A percentile compares a stretch with the other conserved stretches of the same genome.
These are phyloP conservation scores for Morone saxatilis DNA, from an alignment of 2,113 vertebrate species.

Conservation along the genomic window DNA sequence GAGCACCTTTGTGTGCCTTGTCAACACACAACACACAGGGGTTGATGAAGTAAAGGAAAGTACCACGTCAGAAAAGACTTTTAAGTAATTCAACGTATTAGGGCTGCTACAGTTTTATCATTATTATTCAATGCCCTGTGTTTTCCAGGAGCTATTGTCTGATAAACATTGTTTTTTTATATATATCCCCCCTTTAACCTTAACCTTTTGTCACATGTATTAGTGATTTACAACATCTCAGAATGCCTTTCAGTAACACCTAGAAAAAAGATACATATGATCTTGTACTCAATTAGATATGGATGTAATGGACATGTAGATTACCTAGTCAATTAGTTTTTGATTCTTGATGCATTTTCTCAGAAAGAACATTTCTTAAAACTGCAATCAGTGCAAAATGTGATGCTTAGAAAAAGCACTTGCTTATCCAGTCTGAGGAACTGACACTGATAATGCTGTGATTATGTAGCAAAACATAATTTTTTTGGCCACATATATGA, in stretches of 20 bases:
- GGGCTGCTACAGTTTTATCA: neutral
- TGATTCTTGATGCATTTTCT: neutral
- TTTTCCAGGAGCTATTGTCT: neutral
- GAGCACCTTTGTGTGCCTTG: conserved; percentile 41
- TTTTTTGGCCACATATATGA: neutral
- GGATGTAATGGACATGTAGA: neutral
- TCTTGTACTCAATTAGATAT: neutral
- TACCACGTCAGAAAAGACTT: neutral
- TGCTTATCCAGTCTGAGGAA: too few relatives aligned
- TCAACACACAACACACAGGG: conserved; percentile 52
- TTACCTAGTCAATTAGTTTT: neutral
- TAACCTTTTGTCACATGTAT: neutral
- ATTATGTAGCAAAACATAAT: too few relatives aligned
- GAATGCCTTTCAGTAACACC: neutral
- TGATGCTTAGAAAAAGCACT: neutral
- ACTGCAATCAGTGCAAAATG: neutral
- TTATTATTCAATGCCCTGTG: neutral
- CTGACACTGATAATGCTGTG: too few relatives aligned
- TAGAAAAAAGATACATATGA: neutral
- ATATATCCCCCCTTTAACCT: neutral
- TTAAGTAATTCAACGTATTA: neutral
- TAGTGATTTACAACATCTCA: neutral
- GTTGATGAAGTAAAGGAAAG: conserved; percentile 39
- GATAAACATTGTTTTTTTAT: too few relatives aligned
- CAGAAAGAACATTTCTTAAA: neutral